Evolutionary conservation across 2,888 invertebrate species (phyloP).

Genomic region (Pharmacophagus antenor): DNA sequence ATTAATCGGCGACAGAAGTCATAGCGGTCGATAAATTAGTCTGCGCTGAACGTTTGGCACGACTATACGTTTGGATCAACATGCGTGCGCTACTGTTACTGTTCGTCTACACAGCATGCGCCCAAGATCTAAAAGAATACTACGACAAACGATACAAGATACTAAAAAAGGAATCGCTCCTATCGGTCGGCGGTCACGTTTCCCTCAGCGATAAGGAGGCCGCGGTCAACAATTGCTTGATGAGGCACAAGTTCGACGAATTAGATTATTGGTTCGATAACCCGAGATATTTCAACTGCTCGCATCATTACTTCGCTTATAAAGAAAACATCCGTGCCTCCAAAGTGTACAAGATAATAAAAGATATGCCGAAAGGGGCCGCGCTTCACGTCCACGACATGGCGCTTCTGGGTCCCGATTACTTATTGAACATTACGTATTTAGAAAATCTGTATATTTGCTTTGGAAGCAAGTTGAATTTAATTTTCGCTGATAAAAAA

Average conservation of each 20-base stretch:
- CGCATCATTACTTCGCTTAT: constrained; percentile 84
- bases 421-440: constrained; percentile 83
- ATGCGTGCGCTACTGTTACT: constrained; percentile 36
- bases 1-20: constrained; percentile 2
- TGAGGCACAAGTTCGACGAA: constrained; percentile 80
- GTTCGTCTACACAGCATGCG: constrained; percentile 39
- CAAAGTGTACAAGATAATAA: constrained; percentile 84
- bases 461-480: constrained; percentile 40
- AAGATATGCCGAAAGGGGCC: constrained; percentile 87
- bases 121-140: constrained; percentile 45
- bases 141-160: constrained; percentile 60
- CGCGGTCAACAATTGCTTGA: constrained; percentile 79
- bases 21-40: constrained; percentile 16
- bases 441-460: constrained; percentile 82
- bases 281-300: constrained; percentile 82
- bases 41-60: neutral
- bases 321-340: constrained; percentile 81
- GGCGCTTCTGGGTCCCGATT: constrained; percentile 82
- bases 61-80: constrained; percentile 16
- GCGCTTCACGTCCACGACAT: constrained; percentile 86
- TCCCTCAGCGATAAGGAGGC: constrained; percentile 71
- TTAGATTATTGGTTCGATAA: constrained; percentile 75
- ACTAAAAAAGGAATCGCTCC: constrained; percentile 67
- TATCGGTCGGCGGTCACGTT: constrained; percentile 76
- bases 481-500: constrained; percentile 52